Conservation (phyloP, 1,140 invertebrate species). For the Tetraneura akinire region DNA sequence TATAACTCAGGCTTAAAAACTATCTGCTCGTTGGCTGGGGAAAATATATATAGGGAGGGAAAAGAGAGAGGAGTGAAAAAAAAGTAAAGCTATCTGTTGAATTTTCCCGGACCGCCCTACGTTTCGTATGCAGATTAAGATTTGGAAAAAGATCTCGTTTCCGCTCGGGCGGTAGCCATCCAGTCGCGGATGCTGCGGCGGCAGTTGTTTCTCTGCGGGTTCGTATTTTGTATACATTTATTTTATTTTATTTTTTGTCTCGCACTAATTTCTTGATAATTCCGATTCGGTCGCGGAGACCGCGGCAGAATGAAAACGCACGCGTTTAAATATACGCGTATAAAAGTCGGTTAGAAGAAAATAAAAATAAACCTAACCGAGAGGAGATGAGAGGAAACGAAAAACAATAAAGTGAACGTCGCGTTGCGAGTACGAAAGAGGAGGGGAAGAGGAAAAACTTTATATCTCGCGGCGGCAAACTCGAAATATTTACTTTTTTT, state of each 20-base stretch:
- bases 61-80: too few relatives aligned
- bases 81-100: conserved; percentile 51
- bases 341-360: neutral
- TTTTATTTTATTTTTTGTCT: conserved; percentile 16
- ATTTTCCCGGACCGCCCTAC: conserved; percentile 37
- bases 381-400: conserved; percentile 34
- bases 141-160: conserved; percentile 49
- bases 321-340: neutral
- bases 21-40: neutral
- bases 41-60: conserved; percentile 1
- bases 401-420: conserved; percentile 50
- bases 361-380: neutral
- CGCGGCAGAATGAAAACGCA: neutral
- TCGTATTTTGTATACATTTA: too few relatives aligned
- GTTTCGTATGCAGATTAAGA: conserved; percentile 51
- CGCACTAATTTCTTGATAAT: conserved; percentile 51
- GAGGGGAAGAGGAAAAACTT: conserved; percentile 36
- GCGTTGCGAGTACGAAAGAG: neutral
- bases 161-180: conserved; percentile 40
- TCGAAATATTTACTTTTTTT: conserved; percentile 27
- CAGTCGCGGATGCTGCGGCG: neutral
- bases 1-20: conserved; percentile 46
- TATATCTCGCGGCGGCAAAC: conserved; percentile 37
- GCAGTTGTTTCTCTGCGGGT: neutral
- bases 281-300: conserved; percentile 20